Conservation (phyloP, 2,888 invertebrate species). For the Autographa pulchrina region DNA sequence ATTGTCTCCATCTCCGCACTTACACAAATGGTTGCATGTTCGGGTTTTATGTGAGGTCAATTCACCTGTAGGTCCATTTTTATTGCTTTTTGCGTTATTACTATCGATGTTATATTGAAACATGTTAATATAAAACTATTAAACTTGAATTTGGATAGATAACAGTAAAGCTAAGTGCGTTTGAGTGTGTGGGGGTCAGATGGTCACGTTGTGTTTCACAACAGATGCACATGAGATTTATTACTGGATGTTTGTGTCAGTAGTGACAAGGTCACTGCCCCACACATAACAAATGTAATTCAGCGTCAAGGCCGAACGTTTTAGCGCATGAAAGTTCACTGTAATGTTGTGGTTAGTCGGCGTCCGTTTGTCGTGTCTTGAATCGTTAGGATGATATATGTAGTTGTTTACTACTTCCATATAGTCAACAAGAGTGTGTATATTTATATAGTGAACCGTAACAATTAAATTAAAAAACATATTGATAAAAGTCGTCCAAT, state of each 20-base stretch:
- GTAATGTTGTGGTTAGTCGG: conserved; percentile 17
- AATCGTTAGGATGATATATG: background rate
- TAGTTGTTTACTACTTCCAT: background rate
- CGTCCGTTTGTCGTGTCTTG: background rate
- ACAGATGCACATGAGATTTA: conserved; percentile 36
- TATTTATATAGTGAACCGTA: too few species aligned
- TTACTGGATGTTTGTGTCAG: conserved; percentile 50
- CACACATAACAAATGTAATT: conserved; percentile 49
- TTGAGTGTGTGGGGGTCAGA: conserved; percentile 19
- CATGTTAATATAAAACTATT: conserved; percentile 6
- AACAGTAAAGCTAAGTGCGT: conserved; percentile 11
- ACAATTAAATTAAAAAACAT: background rate
- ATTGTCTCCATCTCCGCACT: conserved; percentile 47
- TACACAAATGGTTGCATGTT: conserved; percentile 40
- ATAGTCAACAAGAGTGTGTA: too few species aligned
- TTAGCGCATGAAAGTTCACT: conserved; percentile 48
- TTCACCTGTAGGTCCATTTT: conserved; percentile 31
- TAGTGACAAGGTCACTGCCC: conserved; percentile 48
- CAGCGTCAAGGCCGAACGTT: conserved; percentile 41
- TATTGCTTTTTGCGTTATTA: conserved; percentile 27
- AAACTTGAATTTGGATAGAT: conserved; percentile 13
- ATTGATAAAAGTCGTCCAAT: conserved; percentile 8
- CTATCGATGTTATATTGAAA: conserved; percentile 14
- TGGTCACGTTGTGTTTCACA: conserved; percentile 27
- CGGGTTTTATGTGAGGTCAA: conserved; percentile 33